A percentile compares a stretch with the other conserved stretches of the same genome.
Conservation (phyloP, 2,113 vertebrate genomes). For the Chionomys nivalis region DNA sequence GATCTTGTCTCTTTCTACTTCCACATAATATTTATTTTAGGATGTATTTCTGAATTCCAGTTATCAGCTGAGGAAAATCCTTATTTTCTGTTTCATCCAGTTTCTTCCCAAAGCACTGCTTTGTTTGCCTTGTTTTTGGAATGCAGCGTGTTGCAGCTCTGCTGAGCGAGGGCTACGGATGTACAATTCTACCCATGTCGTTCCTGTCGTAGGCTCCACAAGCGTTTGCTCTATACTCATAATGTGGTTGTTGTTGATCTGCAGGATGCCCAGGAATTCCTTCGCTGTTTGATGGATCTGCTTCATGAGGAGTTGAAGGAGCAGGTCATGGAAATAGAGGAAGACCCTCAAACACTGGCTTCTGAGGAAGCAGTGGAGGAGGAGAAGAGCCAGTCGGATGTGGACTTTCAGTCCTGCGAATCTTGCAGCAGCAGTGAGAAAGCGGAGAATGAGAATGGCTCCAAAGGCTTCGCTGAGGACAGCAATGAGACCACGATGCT, state of each 20-base stretch:
- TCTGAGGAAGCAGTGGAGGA: conserved; percentile 90
- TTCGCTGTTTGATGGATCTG: conserved; percentile 98
- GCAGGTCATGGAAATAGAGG: conserved; percentile 88
- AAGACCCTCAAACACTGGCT: conserved; percentile 83
- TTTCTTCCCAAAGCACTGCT: conserved; percentile 37
- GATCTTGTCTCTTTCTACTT: too few species aligned
- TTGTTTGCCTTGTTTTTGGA: not conserved
- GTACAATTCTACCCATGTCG: not conserved
- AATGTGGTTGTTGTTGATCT: conserved; percentile 38
- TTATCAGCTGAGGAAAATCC: not conserved
- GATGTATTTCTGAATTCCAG: conserved; percentile 5
- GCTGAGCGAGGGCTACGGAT: not conserved
- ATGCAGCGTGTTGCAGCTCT: not conserved
- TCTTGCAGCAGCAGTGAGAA: conserved; percentile 93
- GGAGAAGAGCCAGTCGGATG: conserved; percentile 92
- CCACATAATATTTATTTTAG: not conserved
- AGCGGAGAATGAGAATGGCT: conserved; percentile 87
- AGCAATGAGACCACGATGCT: conserved; percentile 94
- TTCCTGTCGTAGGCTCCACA: not conserved
- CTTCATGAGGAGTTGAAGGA: conserved; percentile 99
- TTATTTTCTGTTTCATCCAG: not conserved
- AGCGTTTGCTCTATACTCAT: not conserved
- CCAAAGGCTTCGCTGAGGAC: conserved; percentile 86
- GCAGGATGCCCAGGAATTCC: conserved; percentile 98
- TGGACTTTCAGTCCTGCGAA: conserved; percentile 94